Evolutionary conservation across 23 tunicate genomes (phyloP), one percentile per base, ranked within the genome.

Genomic region (Oikopleura dioica): DNA sequence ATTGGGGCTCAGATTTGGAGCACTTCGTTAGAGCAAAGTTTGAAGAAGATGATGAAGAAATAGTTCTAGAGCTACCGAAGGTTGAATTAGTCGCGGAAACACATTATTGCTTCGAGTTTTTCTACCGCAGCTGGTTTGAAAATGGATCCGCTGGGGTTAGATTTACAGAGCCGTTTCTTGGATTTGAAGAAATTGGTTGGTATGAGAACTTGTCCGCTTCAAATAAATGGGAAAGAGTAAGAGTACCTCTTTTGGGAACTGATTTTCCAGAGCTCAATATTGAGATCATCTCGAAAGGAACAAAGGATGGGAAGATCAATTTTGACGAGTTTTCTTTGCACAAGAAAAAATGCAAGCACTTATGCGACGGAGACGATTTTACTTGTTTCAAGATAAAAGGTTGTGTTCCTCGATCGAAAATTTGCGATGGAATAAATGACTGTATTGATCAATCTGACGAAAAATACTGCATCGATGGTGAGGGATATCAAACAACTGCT

Each of bases 361-460:
- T 63, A 28, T 63, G 72, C 26, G 30, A 2, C 26, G 26, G 26
- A 12, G 30, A 63, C 31, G 31, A 63, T 2, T 63, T 63, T 28
- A 63, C 72, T 63, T 63, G 72, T 26, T 21, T 63, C 28, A 63
- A 63, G 4, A 63, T 63, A 23, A 63, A 63, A 63, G 2, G 4
- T 16, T 63, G 72, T 26, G 30, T 63, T 28, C 31, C 16, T 2
- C 72, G 72, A 21, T 12, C 16, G 26, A 29, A 21, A 2, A 26
- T 63, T 28, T 63, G 72, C 33, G 26, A 63, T 63, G 30, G 30
- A 2, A 63, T 12, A 63, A 63, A 4, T 16, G 33, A 63, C 33
- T 63, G 72, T 63, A 63, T 63, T 23, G 72, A 63, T 63, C 29
- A 63, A 63, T 12, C 72, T 63, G 72, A 63, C 26, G 72, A 63